Evolutionary conservation across 2,888 invertebrate species (phyloP), one percentile per base, ranked within the genome.

Genomic region (Nysson spinosus): DNA sequence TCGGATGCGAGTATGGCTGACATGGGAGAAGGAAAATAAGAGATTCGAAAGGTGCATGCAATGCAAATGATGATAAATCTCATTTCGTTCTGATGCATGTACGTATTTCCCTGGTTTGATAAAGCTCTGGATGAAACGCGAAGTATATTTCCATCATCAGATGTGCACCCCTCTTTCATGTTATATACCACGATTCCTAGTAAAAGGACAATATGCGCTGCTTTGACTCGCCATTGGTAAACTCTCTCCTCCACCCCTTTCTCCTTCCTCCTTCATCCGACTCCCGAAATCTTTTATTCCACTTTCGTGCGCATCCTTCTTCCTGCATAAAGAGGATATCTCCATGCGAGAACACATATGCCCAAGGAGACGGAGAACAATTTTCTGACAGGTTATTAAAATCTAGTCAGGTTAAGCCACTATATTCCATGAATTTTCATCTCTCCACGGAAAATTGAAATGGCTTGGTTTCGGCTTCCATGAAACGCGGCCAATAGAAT

Each of bases 141-240:
- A 44, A 44, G 32, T 50, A 57, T 50, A 62, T 62, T 62, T 62
- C 62, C 58, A 51, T 63, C 63, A 51, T 58, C 40, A 52, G 30
- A 44, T 14, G n/a, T n/a, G 46, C 20, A 32, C 24, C 56, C 34
- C 43, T 37, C 35, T 50, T 58, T 57, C 44, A 44, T 35, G 43
- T 56, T 34, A 49, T 56, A 60, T 26, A 32, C 55, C 57, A 5
- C 50, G 50, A 46, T 62, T 50, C 50, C 20, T 19, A 14, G 6
- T 26, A 28, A 60, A 64, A 51, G 55, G 64, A 64, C 56, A 64
- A 55, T 64, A 47, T 44, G 20, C 26, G 35, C 17, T 47, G 50
- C 64, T 63, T 65, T 56, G 46, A 42, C 35, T 11, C 49, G 42
- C 55, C 54, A 64, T 63, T 39, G 63, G 63, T 63, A 46, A 49